Evolutionary conservation across 2,888 invertebrate species (phyloP), one percentile per base, ranked within the genome.

Genomic region (Himalopsyche japonica): DNA sequence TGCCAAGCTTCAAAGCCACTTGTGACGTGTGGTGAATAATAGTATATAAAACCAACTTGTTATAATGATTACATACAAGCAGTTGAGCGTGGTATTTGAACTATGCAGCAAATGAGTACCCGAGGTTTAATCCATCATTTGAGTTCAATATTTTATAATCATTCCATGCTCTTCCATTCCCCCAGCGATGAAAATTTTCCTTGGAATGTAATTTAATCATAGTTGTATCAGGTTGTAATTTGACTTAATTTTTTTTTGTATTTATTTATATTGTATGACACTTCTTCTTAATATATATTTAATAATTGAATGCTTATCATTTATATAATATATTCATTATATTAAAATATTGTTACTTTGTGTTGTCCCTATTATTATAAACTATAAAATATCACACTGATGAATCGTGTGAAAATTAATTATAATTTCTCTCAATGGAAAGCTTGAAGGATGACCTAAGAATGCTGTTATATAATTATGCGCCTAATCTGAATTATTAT

Each of bases 221-320:
- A 43, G 77, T 77, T 81, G 78, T 82, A 79, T 48, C 81, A 27
- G 76, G 34, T 76, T 77, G 70, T 47, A 77, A 80, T 70, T 84
- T 82, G 81, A 85, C 81, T 57, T 79, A 78, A 81, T 76, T 76
- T 80, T 81, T 83, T 79, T 81, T 84, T 83, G 80, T 86, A 85
- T 86, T 86, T 86, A 86, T 86, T 86, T 34, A 84, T 79, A 76
- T 84, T 32, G 76, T 77, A 32, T 79, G 43, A 27, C 76, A 27
- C 30, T 24, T 30, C n/a, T n/a, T n/a, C n/a, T 5, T 77, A 48
- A 78, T 34, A 82, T 80, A 70, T 64, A 81, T 37, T 18, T 24
- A 78, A 81, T 64, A 79, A 70, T 79, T 81, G 70, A 81, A 81
- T 79, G 70, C 70, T 70, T 70, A 70, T 70, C 70, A 70, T 70